A percentile compares a stretch with the other conserved stretches of the same genome.
Conservation (phyloP, 2,888 invertebrate genomes). For the Strigamia transsilvanica region DNA sequence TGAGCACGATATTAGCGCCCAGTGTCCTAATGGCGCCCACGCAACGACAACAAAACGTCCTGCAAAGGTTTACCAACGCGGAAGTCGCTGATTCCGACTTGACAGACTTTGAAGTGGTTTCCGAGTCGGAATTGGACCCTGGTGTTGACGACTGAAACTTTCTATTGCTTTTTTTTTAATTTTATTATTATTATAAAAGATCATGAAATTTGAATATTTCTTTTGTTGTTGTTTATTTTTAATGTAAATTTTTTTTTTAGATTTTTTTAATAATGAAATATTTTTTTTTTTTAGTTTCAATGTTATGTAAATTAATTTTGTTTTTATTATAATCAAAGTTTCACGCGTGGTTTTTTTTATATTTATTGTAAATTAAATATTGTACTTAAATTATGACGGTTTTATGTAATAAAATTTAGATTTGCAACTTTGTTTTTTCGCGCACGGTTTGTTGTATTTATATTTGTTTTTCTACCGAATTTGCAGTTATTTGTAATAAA, state of each 20-base stretch:
- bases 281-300: not conserved
- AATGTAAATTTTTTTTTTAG: not conserved
- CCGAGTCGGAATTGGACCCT: conserved; percentile 48
- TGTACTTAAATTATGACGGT: conserved; percentile 22
- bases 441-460: not conserved
- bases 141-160: not conserved
- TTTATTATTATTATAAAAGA: not conserved
- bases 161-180: not conserved
- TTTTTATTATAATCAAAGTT: not conserved
- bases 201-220: not conserved
- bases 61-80: not conserved
- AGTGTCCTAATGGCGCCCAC: not conserved
- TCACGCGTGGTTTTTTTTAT: conserved; percentile 15
- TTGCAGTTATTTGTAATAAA: not conserved
- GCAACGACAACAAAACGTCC: not conserved
- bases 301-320: not conserved
- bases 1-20: not conserved
- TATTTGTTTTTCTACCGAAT: not conserved
- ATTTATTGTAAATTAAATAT: conserved; percentile 27
- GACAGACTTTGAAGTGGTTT: conserved; percentile 56
- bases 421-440: not conserved
- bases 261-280: not conserved
- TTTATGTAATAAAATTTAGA: conserved; percentile 24
- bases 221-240: not conserved
- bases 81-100: conserved; percentile 53